Evolutionary conservation across 2,888 invertebrate species (phyloP), one percentile per base, ranked within the genome.

Genomic region (Drosophila cognata): DNA sequence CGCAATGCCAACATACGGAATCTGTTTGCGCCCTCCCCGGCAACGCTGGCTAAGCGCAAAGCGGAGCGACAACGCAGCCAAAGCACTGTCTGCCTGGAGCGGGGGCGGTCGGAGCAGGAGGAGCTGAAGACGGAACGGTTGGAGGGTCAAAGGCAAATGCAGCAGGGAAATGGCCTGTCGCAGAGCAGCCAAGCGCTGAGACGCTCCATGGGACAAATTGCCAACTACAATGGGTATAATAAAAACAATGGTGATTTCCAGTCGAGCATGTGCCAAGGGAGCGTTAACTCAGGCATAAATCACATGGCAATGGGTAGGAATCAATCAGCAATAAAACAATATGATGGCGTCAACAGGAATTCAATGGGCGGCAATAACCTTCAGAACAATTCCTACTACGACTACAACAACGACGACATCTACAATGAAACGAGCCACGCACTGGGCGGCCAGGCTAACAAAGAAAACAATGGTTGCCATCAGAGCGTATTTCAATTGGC

Each of bases 1-100:
- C 92, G 92, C 68, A 91, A 92, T 79, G 91, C 87, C 72, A 91
- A 87, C 74, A 83, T 91, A 81, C 89, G 92, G 73, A 91, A 83
- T 72, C 81, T 91, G 68, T 92, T 91, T 79, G 87, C 90, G 57
- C 85, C 88, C 50, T 64, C 89, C 25, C 58, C 86, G n/a, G 69
- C 78, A 10, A 25, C 60, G 25, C 43, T 82, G 76, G 81, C 90
- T 21, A 77, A 73, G 51, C 72, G 73, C 28, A 90, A 82, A 69
- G 82, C 82, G 33, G 76, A 62, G 8, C 71, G 89, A 46, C 77
- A 79, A 41, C 82, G 90, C 53, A 89, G 91, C 60, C 82, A 81
- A 56, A 88, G 84, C 59, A 91, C 77, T 58, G 82, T 87, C 41
- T 87, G 89, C 63, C 70, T 88, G 46, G 85, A 87, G 56, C 68